A percentile compares a stretch with the other conserved stretches of the same genome.
phyloP scores from a whole-genome alignment of 2,888 invertebrate species.

The Syrphus vitripennis region DNA sequence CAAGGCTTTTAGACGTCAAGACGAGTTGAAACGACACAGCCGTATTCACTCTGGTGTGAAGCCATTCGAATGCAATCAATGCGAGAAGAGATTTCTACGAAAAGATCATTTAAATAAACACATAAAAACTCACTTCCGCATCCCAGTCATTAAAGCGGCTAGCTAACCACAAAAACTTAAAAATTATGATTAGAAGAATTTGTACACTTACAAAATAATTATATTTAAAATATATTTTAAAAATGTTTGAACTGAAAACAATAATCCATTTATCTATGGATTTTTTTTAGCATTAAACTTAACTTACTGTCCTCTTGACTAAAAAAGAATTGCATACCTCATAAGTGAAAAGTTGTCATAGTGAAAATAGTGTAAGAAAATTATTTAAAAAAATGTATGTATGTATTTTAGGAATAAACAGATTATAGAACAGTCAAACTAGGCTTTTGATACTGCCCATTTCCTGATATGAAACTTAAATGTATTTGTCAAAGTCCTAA shows the following conservation, averaged over 20 bases:
- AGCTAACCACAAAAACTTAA: background rate
- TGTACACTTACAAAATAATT: background rate
- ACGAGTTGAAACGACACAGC: constrained; percentile 78
- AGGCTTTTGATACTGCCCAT: too few species aligned
- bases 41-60: constrained; percentile 78
- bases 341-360: background rate
- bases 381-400: background rate
- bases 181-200: background rate
- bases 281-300: background rate
- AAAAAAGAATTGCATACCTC: background rate
- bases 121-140: constrained; percentile 75
- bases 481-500: too few species aligned
- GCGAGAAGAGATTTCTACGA: constrained; percentile 77
- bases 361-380: background rate
- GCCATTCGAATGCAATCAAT: constrained; percentile 76
- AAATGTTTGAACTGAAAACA: background rate
- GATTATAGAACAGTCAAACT: too few species aligned
- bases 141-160: background rate
- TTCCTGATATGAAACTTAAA: too few species aligned
- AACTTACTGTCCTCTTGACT: background rate
- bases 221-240: background rate
- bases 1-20: constrained; percentile 78
- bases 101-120: constrained; percentile 79
- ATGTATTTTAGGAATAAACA: too few species aligned
- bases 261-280: background rate